Conservation (phyloP, 2,113 vertebrate genomes). For the Carlito syrichta region DNA sequence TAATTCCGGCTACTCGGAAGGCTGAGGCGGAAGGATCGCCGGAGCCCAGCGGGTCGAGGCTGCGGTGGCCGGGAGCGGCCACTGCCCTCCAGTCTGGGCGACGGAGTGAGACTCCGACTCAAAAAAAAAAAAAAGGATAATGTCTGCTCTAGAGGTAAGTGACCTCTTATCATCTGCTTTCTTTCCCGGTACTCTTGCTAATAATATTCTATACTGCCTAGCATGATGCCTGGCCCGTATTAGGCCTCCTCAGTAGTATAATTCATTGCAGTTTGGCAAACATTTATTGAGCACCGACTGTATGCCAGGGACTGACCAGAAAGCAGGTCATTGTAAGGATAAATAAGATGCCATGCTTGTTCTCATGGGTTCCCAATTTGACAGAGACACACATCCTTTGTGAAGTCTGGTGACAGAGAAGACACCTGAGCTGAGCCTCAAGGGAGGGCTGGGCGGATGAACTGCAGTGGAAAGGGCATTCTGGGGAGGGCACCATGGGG, state of each 20-base stretch:
- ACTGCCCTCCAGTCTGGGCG: too few relatives aligned
- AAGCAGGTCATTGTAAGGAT: neutral
- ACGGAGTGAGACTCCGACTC: too few relatives aligned
- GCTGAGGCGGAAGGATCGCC: too few relatives aligned
- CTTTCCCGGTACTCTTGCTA: neutral
- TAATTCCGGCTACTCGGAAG: too few relatives aligned
- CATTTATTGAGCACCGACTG: neutral
- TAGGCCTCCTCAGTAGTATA: neutral
- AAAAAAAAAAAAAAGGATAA: too few relatives aligned
- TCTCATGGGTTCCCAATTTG: neutral
- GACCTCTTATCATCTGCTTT: neutral
- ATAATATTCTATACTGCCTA: neutral
- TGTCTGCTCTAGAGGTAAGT: neutral
- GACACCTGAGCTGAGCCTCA: neutral
- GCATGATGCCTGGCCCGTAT: neutral
- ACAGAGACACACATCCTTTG: neutral
- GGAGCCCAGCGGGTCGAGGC: too few relatives aligned
- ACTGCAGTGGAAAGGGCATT: neutral
- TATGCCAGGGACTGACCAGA: neutral
- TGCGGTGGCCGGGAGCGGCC: too few relatives aligned
- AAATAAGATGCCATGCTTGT: neutral
- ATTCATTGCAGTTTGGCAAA: neutral
- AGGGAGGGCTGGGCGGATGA: neutral
- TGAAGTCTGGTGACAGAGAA: neutral
- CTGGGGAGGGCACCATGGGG: neutral